A percentile compares a stretch with the other conserved stretches of the same genome.
These are phyloP conservation scores for Nephrocerus scutellatus DNA, from an alignment of 2,888 invertebrate species.

Conservation along the genomic window DNA sequence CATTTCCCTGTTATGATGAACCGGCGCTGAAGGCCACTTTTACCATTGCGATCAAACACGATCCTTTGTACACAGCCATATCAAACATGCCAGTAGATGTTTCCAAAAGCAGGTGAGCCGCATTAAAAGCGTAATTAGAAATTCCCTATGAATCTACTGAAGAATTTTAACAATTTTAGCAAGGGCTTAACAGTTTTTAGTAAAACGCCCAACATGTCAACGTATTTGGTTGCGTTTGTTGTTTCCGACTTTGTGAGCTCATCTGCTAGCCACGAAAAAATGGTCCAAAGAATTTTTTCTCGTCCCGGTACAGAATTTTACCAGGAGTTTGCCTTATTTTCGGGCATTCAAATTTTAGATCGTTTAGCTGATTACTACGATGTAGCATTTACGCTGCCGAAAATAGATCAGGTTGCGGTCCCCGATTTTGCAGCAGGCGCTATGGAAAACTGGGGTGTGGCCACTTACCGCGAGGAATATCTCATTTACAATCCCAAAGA, in stretches of 20 bases:
- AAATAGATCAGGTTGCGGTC: conserved; percentile 82
- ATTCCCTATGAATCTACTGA: not conserved
- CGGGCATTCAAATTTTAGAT: conserved; percentile 63
- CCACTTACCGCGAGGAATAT: conserved; percentile 52
- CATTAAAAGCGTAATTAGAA: not conserved
- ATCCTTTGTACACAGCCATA: conserved; percentile 32
- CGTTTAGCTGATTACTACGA: conserved; percentile 65
- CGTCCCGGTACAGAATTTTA: conserved; percentile 34
- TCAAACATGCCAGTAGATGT: conserved; percentile 27
- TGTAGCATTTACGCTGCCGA: conserved; percentile 66
- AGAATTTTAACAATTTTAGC: conserved; percentile 8
- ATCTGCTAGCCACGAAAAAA: conserved; percentile 26
- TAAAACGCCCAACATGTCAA: conserved; percentile 59
- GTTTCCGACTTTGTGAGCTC: conserved; percentile 54
- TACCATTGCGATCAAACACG: conserved; percentile 53
- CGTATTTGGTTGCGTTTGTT: conserved; percentile 74
- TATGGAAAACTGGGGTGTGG: conserved; percentile 93
- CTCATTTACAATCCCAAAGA: conserved; percentile 34
- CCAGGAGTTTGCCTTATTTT: conserved; percentile 63
- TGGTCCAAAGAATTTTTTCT: conserved; percentile 38
- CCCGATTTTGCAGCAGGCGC: conserved; percentile 79
- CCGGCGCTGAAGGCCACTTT: conserved; percentile 59
- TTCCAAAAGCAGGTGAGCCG: too few relatives aligned
- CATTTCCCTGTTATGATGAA: conserved; percentile 69
- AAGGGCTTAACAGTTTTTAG: conserved; percentile 35